Evolutionary conservation across 1,140 invertebrate genomes (phyloP), one percentile per base, ranked within the genome.

Genomic region (Bathynomus jamesi): DNA sequence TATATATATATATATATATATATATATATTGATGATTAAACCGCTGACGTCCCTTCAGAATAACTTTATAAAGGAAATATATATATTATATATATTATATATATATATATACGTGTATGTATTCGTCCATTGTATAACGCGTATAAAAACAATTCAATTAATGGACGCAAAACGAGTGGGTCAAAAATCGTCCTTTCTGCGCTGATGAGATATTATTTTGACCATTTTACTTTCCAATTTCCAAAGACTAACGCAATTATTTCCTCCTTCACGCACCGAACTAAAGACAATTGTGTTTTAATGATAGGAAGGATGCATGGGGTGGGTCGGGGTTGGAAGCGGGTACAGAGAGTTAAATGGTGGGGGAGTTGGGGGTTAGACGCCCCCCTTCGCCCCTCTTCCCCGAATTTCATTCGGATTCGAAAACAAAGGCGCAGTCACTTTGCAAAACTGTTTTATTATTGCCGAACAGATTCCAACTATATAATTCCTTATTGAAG

Each of bases 1-100:
- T 67, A 67, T 67, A 67, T 67, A 67, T 67, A 67, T 67, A 67
- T 32, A 67, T 67, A 67, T 67, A 67, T 67, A 67, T 67, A 67
- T 67, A 67, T 67, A 67, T 67, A 67, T 67, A 40, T 40, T 40
- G 32, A 67, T 67, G 28, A 24, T 24, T 27, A 27, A 17, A 8
- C 13, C 4, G 13, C 28, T 7, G 13, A 4, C 17, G 13, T 17
- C 4, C 3, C 32, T 40, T 63, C 4, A 17, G 3, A 63, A 17
- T 24, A 21, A 63, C 28, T 40, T 40, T 40, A 40, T 40, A 40
- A n/a, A n/a, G n/a, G n/a, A n/a, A n/a, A 40, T 40, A 40, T 53
- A 53, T 53, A 53, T 53, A 53, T n/a, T 53, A 53, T 53, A 53
- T 53, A 53, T 53, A 53, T n/a, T 53, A 53, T 53, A 53, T 53